Conservation (phyloP, 2,113 vertebrate genomes). For the Rhagologus leucostigma region DNA sequence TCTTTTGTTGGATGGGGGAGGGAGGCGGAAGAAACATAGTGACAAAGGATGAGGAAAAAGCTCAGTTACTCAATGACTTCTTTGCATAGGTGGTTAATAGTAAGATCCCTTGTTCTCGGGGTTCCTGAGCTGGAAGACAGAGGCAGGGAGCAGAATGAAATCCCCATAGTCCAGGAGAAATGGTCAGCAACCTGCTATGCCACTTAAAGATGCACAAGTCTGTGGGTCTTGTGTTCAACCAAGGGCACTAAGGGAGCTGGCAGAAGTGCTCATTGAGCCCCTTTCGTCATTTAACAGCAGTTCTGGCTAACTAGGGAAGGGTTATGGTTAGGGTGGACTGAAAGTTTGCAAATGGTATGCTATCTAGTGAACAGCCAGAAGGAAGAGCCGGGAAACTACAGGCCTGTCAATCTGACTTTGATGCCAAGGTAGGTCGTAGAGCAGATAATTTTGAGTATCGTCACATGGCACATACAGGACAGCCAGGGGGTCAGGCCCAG, state of each 20-base stretch:
- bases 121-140: background rate
- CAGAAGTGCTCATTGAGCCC: background rate
- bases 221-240: background rate
- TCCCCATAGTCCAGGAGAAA: background rate
- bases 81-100: background rate
- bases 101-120: background rate
- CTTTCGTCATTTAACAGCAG: background rate
- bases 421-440: background rate
- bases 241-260: background rate
- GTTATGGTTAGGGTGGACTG: background rate
- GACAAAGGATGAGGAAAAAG: background rate
- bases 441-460: background rate
- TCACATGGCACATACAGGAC: fast-evolving
- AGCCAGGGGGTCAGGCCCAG: background rate
- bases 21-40: background rate
- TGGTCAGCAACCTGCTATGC: background rate
- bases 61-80: background rate
- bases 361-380: background rate
- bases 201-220: no score
- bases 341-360: background rate
- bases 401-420: background rate
- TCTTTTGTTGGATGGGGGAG: background rate
- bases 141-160: background rate
- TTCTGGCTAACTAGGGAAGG: background rate
- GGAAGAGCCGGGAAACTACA: background rate